These are phyloP conservation scores for Tinamus major DNA, from an alignment of 2,797 vertebrate species.

Conservation along the genomic window DNA sequence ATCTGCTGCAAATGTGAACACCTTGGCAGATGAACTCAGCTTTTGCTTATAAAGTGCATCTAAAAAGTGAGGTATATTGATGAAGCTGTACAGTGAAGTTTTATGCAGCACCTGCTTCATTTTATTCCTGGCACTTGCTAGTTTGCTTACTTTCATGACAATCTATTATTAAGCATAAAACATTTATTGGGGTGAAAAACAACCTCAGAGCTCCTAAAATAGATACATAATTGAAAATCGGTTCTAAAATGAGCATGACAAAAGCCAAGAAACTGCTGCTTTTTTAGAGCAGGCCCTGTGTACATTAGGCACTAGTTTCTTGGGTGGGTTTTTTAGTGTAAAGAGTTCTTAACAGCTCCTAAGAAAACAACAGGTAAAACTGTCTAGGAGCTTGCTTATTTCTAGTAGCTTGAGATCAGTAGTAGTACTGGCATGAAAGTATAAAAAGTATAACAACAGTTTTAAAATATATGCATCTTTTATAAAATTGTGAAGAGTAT, in stretches of 20 bases:
- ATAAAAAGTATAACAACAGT: neutral
- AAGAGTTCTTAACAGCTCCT: neutral
- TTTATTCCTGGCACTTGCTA: neutral
- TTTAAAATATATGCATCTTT: neutral
- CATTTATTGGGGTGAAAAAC: neutral
- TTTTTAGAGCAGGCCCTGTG: neutral
- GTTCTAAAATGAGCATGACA: neutral
- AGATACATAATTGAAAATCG: neutral
- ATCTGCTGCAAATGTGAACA: neutral
- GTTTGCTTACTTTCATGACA: neutral
- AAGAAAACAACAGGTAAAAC: neutral
- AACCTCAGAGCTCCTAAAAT: neutral
- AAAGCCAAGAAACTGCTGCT: neutral
- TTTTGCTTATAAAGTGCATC: conserved; percentile 55
- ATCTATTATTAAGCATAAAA: neutral
- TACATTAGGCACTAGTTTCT: neutral
- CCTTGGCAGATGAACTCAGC: neutral
- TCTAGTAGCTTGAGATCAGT: neutral
- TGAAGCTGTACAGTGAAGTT: neutral
- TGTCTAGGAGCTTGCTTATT: neutral
- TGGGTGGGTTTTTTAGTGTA: neutral
- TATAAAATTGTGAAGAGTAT: neutral
- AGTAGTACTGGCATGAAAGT: neutral
- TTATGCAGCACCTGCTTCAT: neutral
- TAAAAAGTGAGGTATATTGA: conserved; percentile 46